Evolutionary conservation across 2,888 invertebrate species (phyloP).

Genomic region (Tolmerus cingulatus): DNA sequence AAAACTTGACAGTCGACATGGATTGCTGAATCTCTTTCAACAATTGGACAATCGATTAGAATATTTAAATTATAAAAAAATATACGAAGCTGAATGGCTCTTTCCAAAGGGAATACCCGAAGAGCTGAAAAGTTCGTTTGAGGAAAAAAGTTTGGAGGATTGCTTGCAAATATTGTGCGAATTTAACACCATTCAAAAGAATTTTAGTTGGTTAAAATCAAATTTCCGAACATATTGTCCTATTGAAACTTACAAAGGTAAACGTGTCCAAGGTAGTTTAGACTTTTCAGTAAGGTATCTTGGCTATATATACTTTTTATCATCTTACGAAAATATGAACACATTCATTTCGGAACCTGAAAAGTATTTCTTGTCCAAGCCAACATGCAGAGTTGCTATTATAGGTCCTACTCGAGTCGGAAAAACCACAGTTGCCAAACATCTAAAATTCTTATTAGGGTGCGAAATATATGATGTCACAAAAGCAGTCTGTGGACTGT

Average conservation of each 20-base stretch:
- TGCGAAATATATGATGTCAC: not conserved
- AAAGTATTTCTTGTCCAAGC: slow-evolving; percentile 67
- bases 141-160: slow-evolving; percentile 52
- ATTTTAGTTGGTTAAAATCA: slow-evolving; percentile 65
- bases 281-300: slow-evolving; percentile 69
- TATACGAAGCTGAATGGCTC: slow-evolving; percentile 58
- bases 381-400: slow-evolving; percentile 69
- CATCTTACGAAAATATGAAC: slow-evolving; percentile 65
- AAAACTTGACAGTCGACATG: slow-evolving; percentile 68
- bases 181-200: slow-evolving; percentile 54
- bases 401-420: slow-evolving; percentile 70
- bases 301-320: slow-evolving; percentile 70
- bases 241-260: slow-evolving; percentile 69
- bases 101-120: slow-evolving; percentile 39
- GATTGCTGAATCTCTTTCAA: slow-evolving; percentile 65
- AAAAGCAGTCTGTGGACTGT: not conserved
- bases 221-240: slow-evolving; percentile 72
- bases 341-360: slow-evolving; percentile 71
- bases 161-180: slow-evolving; percentile 56
- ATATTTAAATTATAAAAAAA: slow-evolving; percentile 58
- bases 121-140: slow-evolving; percentile 16
- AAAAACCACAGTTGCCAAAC: slow-evolving; percentile 68
- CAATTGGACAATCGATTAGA: slow-evolving; percentile 64
- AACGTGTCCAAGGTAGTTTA: slow-evolving; percentile 64
- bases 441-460: slow-evolving; percentile 58